Conservation (phyloP, 2,113 vertebrate species). For the Cheilinus undulatus region DNA sequence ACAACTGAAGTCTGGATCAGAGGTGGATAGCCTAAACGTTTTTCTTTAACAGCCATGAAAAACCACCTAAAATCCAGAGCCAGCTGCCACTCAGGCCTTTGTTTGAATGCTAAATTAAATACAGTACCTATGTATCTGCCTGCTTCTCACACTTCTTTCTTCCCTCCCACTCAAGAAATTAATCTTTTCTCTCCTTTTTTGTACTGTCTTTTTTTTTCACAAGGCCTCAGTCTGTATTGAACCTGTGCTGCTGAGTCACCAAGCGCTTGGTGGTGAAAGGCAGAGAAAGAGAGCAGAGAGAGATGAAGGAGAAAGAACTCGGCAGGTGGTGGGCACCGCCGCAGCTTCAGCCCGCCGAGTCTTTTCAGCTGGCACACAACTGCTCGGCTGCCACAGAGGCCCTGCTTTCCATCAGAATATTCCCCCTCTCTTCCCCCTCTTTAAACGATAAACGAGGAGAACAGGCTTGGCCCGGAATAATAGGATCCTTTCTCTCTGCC, state of each 20-base stretch:
- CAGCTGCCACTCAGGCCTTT: slow-evolving; percentile 59
- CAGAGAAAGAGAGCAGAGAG: slow-evolving; percentile 64
- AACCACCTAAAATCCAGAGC: slow-evolving; percentile 25
- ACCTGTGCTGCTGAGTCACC: slow-evolving; percentile 77
- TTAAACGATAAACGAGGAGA: slow-evolving; percentile 82
- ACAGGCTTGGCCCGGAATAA: slow-evolving; percentile 81
- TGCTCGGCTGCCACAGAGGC: slow-evolving; percentile 79
- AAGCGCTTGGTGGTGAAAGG: slow-evolving; percentile 71
- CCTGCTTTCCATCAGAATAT: slow-evolving; percentile 84
- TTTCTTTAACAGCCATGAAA: slow-evolving; percentile 35
- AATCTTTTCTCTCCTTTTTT: slow-evolving; percentile 73
- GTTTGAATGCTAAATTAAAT: slow-evolving; percentile 55
- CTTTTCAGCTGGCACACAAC: slow-evolving; percentile 84
- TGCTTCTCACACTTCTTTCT: slow-evolving; percentile 33
- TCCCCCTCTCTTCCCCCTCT: slow-evolving; percentile 75
- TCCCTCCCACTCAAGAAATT: slow-evolving; percentile 66
- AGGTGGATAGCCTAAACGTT: slow-evolving; percentile 14
- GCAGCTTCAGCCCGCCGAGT: slow-evolving; percentile 71
- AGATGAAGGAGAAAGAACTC: slow-evolving; percentile 77
- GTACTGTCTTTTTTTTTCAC: slow-evolving; percentile 62
- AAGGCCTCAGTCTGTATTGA: slow-evolving; percentile 70
- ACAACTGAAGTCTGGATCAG: not conserved
- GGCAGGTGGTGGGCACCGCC: slow-evolving; percentile 84
- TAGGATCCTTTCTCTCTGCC: slow-evolving; percentile 82
- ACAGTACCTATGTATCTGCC: slow-evolving; percentile 66